Evolutionary conservation across 2,888 invertebrate genomes (phyloP).

Genomic region (Polylopha cassiicola): DNA sequence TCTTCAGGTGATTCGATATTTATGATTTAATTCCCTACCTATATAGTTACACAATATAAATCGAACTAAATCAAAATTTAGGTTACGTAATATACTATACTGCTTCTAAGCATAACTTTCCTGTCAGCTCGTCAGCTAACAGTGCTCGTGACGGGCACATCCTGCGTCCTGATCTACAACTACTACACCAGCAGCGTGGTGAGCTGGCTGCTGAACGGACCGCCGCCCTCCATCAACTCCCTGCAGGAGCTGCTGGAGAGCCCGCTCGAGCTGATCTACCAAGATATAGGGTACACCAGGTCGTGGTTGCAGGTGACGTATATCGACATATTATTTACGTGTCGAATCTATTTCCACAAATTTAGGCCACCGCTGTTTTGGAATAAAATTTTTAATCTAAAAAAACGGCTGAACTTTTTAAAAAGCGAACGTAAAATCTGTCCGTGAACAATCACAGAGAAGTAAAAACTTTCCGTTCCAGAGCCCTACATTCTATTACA

Average conservation of each 20-base stretch:
- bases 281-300: conserved; percentile 66
- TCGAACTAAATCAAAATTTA: no score
- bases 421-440: no score
- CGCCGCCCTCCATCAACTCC: conserved; percentile 68
- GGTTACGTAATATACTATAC: no score
- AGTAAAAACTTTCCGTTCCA: conserved; percentile 28
- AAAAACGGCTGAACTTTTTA: no score
- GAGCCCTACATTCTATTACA: conserved; percentile 52
- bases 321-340: not conserved
- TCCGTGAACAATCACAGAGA: not conserved
- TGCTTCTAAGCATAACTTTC: no score
- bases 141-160: conserved; percentile 53
- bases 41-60: no score
- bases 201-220: conserved; percentile 72
- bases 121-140: conserved; percentile 50
- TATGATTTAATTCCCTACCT: conserved; percentile 5
- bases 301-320: conserved; percentile 51
- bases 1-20: conserved; percentile 43
- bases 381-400: no score
- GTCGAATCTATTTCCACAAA: no score
- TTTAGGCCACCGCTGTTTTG: no score
- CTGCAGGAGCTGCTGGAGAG: conserved; percentile 70
- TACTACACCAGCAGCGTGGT: conserved; percentile 79
- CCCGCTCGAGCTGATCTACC: conserved; percentile 64
- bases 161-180: conserved; percentile 69